Conservation (phyloP, 2,888 invertebrate species). For the Plagodis dolabraria region DNA sequence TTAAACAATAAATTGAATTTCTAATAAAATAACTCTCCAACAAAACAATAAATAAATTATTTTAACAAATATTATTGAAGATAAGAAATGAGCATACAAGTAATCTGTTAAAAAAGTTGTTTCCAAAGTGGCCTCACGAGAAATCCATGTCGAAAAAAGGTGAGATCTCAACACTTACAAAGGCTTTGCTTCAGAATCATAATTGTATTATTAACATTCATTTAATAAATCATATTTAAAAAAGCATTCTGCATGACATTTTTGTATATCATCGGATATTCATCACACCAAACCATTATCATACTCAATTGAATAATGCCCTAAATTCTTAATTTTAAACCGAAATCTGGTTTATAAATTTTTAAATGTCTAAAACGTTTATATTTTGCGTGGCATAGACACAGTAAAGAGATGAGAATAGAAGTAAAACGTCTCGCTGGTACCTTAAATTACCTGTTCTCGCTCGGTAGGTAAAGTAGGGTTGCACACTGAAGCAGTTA, state of each 20-base stretch:
- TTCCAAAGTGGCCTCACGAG: background rate
- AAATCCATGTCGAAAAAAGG: conserved; percentile 1
- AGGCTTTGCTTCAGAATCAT: conserved; percentile 7
- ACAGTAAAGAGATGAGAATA: too few species aligned
- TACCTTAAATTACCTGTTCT: too few species aligned
- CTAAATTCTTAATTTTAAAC: background rate
- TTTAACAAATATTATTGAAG: conserved; percentile 3
- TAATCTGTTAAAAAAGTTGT: background rate
- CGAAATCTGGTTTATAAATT: too few species aligned
- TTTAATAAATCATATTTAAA: conserved; percentile 3
- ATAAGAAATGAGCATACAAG: background rate
- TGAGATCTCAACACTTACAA: conserved; percentile 24
- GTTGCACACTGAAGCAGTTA: too few species aligned
- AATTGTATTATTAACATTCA: conserved; percentile 10
- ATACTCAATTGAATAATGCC: conserved; percentile 11
- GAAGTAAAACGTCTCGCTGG: too few species aligned
- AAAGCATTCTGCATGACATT: conserved; percentile 1
- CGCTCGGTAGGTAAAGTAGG: too few species aligned
- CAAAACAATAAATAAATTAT: conserved; percentile 7
- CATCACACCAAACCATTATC: conserved; percentile 12
- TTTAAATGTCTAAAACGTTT: too few species aligned
- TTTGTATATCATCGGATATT: conserved; percentile 7
- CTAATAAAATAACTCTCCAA: conserved; percentile 6
- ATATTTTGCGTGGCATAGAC: too few species aligned
- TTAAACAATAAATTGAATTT: background rate